Base-by-base conservation (phyloP, 1,140 invertebrate genomes). In the Muscidifurax raptorellus region DNA sequence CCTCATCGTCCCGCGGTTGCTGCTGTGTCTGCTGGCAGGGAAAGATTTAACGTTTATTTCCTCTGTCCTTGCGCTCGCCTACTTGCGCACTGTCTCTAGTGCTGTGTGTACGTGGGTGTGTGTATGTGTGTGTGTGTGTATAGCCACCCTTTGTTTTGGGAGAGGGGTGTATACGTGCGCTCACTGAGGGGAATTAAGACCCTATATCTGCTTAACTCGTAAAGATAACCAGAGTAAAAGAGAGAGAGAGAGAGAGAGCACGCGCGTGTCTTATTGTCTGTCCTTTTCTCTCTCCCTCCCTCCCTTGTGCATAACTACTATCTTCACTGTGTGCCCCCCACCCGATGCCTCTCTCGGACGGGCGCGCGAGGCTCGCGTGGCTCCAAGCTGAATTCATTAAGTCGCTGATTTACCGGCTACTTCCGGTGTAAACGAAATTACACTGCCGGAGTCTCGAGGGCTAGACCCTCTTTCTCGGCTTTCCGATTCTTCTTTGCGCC, bases 371-470 rank as follows among this genome's bases (percentile, higher is more conserved):
- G 25, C 27, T 44, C 80, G 36, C 69, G 28, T 40, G 32, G 69
- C 66, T 67, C 30, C 52, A 6, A 77, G 40, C 52, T 80, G 82
- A 91, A 91, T 92, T 92, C 91, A 91, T 92, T 91, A 90, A 90
- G 88, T 89, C 87, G 85, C 88, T 92, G 91, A 92, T 92, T 92
- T 92, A 92, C 91, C 89, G 90, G 86, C 90, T 88, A 88, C 88
- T 92, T 91, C 90, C 91, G 91, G 89, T 90, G 87, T 90, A 90
- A 89, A 90, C 90, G 90, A 92, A 92, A 91, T 90, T 91, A 88
- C 88, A 87, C 72, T n/a, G 1, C 72, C 40, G 10, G 28, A 52
- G 76, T 22, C 81, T 25, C 32, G 47, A 22, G 52, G 4, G 40
- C 47, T 59, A 66, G 7, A 32, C 74, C 72, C 74, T 12, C 69